phyloP scores from a whole-genome alignment of 2,797 vertebrate species.

The Acrossocheilus fasciatus region DNA sequence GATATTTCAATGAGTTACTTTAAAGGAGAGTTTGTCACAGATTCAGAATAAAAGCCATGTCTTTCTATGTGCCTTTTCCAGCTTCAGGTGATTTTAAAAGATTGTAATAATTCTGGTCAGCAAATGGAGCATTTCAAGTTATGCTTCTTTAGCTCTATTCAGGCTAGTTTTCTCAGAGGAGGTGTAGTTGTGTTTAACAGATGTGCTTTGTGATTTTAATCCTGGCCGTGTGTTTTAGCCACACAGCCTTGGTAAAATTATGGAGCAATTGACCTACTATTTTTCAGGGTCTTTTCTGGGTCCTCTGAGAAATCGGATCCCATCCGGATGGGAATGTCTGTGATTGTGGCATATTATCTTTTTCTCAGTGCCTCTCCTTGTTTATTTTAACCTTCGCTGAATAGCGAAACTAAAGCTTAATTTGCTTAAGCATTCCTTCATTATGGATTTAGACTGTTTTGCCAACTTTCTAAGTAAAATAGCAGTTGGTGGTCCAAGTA shows the following conservation, averaged over 20 bases:
- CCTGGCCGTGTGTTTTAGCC: neutral
- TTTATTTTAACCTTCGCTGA: neutral
- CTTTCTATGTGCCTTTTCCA: neutral
- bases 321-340: neutral
- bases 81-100: neutral
- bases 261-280: neutral
- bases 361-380: neutral
- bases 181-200: neutral
- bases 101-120: too few relatives aligned
- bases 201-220: constrained; percentile 4
- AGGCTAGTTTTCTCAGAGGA: neutral
- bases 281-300: neutral
- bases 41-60: neutral
- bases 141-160: neutral
- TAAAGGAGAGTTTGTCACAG: neutral
- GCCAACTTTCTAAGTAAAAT: constrained; percentile 22
- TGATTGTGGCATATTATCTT: neutral
- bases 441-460: constrained; percentile 7
- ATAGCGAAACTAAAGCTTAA: neutral
- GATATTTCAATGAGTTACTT: too few relatives aligned
- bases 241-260: neutral
- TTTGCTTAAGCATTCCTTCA: constrained; percentile 9
- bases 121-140: neutral
- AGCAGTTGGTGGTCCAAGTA: neutral
- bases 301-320: neutral